phyloP scores from a whole-genome alignment of 1,140 invertebrate species.

The Trichogramma pretiosum region DNA sequence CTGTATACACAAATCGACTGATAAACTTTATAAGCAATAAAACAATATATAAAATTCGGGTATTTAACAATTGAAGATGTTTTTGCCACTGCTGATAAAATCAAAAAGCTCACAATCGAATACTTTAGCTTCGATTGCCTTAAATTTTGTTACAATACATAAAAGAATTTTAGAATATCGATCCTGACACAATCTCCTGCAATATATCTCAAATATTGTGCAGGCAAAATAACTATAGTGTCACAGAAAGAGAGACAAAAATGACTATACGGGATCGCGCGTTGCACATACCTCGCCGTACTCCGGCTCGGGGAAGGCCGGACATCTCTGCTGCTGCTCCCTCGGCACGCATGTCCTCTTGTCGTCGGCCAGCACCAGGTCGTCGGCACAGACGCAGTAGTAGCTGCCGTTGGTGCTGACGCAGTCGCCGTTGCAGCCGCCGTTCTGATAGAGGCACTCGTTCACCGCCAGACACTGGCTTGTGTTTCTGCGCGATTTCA shows the following conservation, averaged over 20 bases:
- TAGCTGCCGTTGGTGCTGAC: slow-evolving; percentile 49
- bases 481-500: slow-evolving; percentile 30
- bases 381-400: slow-evolving; percentile 41
- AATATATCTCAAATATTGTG: too few relatives aligned
- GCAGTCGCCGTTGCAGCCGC: slow-evolving; percentile 44
- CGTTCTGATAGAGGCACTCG: slow-evolving; percentile 37
- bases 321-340: slow-evolving; percentile 30
- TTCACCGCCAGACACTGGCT: slow-evolving; percentile 35
- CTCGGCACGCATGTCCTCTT: slow-evolving; percentile 43
- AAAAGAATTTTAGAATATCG: too few relatives aligned
- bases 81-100: too few relatives aligned
- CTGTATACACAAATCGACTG: slow-evolving; percentile 23
- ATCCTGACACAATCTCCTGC: too few relatives aligned
- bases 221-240: too few relatives aligned
- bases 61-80: too few relatives aligned
- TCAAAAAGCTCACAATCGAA: too few relatives aligned
- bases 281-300: not conserved
- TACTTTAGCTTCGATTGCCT: too few relatives aligned
- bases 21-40: too few relatives aligned
- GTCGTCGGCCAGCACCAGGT: slow-evolving; percentile 44
- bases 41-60: too few relatives aligned
- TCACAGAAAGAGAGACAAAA: too few relatives aligned
- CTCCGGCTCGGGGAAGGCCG: slow-evolving; percentile 32
- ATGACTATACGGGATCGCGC: not conserved
- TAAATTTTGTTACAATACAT: too few relatives aligned